These are phyloP conservation scores for Mycetomoellerius zeteki DNA, from an alignment of 1,140 invertebrate genomes.

Conservation along the genomic window DNA sequence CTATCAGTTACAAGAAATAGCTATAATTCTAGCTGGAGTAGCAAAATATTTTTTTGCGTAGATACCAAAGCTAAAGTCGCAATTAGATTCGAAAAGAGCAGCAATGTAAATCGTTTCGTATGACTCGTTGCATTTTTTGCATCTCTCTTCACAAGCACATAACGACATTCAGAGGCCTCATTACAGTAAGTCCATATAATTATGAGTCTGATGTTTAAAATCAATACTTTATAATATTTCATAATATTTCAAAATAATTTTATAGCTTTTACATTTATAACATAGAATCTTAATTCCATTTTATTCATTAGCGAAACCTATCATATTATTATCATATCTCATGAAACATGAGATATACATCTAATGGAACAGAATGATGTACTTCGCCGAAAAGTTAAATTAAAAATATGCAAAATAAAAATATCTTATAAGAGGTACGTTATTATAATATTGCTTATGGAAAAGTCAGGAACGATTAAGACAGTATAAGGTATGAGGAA, in stretches of 20 bases:
- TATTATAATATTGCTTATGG: conserved; percentile 57
- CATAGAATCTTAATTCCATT: conserved; percentile 12
- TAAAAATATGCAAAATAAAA: conserved; percentile 34
- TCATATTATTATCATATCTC: too few relatives aligned
- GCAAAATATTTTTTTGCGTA: too few relatives aligned
- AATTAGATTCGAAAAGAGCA: too few relatives aligned
- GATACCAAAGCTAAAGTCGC: too few relatives aligned
- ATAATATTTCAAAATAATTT: neutral
- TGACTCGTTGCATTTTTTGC: too few relatives aligned
- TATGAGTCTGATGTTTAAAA: neutral
- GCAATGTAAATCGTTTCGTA: too few relatives aligned
- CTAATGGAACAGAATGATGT: conserved; percentile 70
- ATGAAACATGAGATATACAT: too few relatives aligned
- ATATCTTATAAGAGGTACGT: conserved; percentile 64
- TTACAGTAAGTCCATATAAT: neutral
- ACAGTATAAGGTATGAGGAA: conserved; percentile 52
- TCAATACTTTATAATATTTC: neutral
- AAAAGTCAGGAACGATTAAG: conserved; percentile 58
- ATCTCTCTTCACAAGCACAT: too few relatives aligned
- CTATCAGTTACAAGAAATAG: too few relatives aligned
- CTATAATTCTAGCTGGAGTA: too few relatives aligned
- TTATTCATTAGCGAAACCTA: conserved; percentile 19
- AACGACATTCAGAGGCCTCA: too few relatives aligned
- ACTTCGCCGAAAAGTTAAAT: conserved; percentile 57
- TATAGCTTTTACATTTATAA: neutral